Conservation (phyloP, 2,797 vertebrate species). For the Apogon hyalosoma region DNA sequence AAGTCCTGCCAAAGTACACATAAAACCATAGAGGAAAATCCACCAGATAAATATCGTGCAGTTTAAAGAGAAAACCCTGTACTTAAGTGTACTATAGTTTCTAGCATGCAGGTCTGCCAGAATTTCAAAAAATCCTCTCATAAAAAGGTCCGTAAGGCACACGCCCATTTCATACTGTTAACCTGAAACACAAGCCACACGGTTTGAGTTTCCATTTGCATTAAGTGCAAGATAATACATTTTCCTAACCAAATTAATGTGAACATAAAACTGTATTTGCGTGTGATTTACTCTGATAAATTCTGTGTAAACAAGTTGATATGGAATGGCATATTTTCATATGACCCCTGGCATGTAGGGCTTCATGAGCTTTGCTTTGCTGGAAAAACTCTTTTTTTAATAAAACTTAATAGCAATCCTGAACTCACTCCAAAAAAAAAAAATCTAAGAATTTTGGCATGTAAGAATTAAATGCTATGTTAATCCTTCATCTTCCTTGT, state of each 20-base stretch:
- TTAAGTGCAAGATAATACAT: constrained; percentile 30
- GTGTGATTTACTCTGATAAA: constrained; percentile 28
- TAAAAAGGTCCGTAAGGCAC: constrained; percentile 75
- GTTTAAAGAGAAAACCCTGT: constrained; percentile 18
- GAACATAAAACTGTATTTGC: constrained; percentile 18
- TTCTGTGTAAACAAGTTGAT: constrained; percentile 66
- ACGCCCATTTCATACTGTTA: constrained; percentile 35
- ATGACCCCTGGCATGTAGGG: constrained; percentile 10
- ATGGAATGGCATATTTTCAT: constrained; percentile 52
- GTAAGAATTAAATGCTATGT: constrained; percentile 31
- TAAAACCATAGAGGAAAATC: constrained; percentile 9
- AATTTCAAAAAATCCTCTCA: constrained; percentile 29
- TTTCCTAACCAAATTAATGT: constrained; percentile 5
- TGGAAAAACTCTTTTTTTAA: constrained; percentile 5
- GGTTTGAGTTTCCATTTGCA: constrained; percentile 22
- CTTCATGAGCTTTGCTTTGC: constrained; percentile 22
- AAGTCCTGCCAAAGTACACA: constrained; percentile 24
- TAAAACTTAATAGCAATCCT: constrained; percentile 25
- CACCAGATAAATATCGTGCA: constrained; percentile 44
- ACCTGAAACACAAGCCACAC: constrained; percentile 22
- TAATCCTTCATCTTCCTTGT: constrained; percentile 10
- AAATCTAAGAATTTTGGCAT: constrained; percentile 15
- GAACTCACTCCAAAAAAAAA: constrained; percentile 37
- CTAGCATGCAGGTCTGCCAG: constrained; percentile 53
- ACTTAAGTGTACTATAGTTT: constrained; percentile 17